Base-by-base conservation (phyloP, 2,113 vertebrate genomes). In the Percina caprodes region DNA sequence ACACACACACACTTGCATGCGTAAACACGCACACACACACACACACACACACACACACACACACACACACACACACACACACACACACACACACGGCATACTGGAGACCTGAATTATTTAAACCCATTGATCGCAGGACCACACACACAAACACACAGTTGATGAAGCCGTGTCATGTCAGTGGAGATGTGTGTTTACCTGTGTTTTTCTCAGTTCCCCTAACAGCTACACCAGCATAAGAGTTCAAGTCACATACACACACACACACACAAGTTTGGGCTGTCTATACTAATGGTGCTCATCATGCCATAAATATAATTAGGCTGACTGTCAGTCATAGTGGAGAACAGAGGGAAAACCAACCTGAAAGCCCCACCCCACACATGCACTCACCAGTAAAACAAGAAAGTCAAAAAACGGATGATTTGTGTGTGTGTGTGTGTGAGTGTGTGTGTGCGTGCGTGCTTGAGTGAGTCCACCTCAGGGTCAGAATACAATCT, bases 401-500 rank as follows among this genome's bases (percentile, higher is more conserved):
- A 60, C 73, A 79, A 65, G 69, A 65, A 77, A 80, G 35, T 62
- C 1, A 46, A 73, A 69, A 66, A 72, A 55, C 30, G 21, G 5
- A 69, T 42, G 46, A 45, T 66, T 60, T 69, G 8, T 77, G 48
- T 56, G 6, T 54, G n/a, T 12, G 15, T 73, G 55, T 48, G 39
- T 48, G 51, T 65, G 16, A 55, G 49, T 69, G 67, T 23, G 30
- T 72, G 8, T 77, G 48, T 56, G 6, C 42, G n/a, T 12, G 15
- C 60, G 55, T 48, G 39, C 83, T 77, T 75, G 74, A 85, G 70
- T 86, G 86, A 56, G 77, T 88, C 85, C 82, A 86, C 80, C 87
- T 89, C 89, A 84, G 80, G 92, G 92, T 94, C 92, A 94, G 90
- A 92, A 94, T 88, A 92, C 90, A 89, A 84, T 92, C 90, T 88